Base-by-base conservation (phyloP, 2,888 invertebrate genomes). In the Pristionchus fissidentatus region DNA sequence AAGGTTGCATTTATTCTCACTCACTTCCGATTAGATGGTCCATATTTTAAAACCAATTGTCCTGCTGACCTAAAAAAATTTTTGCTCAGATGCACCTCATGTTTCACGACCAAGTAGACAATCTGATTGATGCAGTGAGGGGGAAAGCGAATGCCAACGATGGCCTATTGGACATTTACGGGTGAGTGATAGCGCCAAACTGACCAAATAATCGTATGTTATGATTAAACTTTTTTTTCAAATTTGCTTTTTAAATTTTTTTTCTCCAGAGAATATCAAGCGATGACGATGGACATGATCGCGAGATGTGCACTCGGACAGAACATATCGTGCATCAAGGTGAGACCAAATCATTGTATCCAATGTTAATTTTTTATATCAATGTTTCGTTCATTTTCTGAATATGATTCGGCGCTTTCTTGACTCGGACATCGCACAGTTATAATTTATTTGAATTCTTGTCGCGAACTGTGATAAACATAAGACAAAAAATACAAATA, bases 251-350 rank as follows among this genome's bases (percentile, higher is more conserved):
- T 15, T 15, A 49, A 49, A 49, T 19, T 26, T 26, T 15, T n/a
- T 86, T 88, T 70, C 26, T 60, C n/a, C 80, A 90, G 90, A n/a
- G 90, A 90, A 66, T 88, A 88, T 46, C 90, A 90, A 87, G 90
- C 88, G 10, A 84, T 90, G 35, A 89, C 90, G 0, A 85, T 90
- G 81, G 90, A 90, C 52, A 88, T 90, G 22, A 90, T 90, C 38
- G 90, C 88, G 57, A 84, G 87, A 46, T 87, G 87, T 57, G 90
- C 90, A n/a, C 89, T 90, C 49, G 90, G 83, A 7, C 83, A 55
- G 55, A 43, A 49, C 22, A 70, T 83, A 1, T 83, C 83, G 4
- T 83, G 83, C 46, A 81, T 81, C 32, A 81, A 81, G 62, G 80
- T 81, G 15, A 26, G 3, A 10, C 13, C n/a, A 29, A n/a, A n/a